A percentile compares a stretch with the other conserved stretches of the same genome.
phyloP scores from a whole-genome alignment of 2,113 vertebrate genomes.

The Eleginops maclovinus region DNA sequence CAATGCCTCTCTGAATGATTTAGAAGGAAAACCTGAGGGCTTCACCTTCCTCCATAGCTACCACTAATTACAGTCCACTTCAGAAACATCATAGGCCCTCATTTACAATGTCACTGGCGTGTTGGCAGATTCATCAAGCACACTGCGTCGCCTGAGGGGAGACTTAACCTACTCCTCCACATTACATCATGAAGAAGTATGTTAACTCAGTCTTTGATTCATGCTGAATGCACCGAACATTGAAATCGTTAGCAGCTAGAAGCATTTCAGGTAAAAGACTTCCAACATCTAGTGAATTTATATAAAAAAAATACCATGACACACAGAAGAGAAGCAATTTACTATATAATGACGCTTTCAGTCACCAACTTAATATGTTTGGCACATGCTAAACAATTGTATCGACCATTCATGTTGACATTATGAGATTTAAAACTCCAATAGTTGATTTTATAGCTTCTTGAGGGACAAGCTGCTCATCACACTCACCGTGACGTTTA shows the following conservation, averaged over 20 bases:
- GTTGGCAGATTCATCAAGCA: slow-evolving; percentile 22
- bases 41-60: slow-evolving; percentile 14
- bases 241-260: not conserved
- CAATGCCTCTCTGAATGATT: not conserved
- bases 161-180: not conserved
- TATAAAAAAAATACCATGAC: too few species aligned
- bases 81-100: slow-evolving; percentile 30
- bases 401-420: not conserved
- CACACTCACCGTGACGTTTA: too few species aligned
- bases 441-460: not conserved
- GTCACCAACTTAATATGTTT: not conserved
- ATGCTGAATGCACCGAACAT: not conserved
- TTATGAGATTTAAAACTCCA: not conserved
- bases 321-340: too few species aligned
- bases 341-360: not conserved
- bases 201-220: not conserved
- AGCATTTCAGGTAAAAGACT: not conserved
- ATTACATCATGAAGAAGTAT: not conserved
- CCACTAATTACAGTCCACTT: slow-evolving; percentile 21
- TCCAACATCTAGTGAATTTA: not conserved
- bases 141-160: not conserved
- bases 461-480: not conserved
- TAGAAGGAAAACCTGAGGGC: not conserved
- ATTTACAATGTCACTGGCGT: not conserved
- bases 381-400: not conserved